These are phyloP conservation scores for Laticauda colubrina DNA, from an alignment of 2,113 vertebrate genomes.

Conservation along the genomic window DNA sequence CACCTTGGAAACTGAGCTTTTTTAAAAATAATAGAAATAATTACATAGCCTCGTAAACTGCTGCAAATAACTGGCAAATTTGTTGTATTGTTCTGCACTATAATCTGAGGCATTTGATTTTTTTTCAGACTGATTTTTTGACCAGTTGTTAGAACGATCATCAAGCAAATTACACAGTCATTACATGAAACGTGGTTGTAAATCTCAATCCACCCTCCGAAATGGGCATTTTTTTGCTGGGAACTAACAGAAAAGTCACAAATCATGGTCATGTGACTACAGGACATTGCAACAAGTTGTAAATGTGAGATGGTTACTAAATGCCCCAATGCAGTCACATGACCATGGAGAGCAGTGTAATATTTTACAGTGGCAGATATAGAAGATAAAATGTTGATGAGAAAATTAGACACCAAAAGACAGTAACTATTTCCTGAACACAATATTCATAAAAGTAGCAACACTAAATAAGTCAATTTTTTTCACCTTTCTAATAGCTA, in stretches of 20 bases:
- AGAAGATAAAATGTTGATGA: neutral
- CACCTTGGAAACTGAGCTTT: neutral
- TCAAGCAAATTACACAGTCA: neutral
- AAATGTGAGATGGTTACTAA: neutral
- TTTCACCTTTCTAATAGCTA: slow-evolving; percentile 93
- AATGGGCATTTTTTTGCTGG: neutral
- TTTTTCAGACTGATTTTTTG: neutral
- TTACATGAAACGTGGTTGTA: neutral
- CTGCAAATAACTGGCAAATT: neutral
- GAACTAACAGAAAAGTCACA: neutral
- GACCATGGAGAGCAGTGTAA: neutral
- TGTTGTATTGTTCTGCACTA: neutral
- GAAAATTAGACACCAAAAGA: neutral
- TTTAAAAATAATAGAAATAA: neutral
- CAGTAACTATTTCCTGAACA: neutral
- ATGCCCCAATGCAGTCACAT: neutral
- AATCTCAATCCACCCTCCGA: neutral
- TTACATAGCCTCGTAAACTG: neutral
- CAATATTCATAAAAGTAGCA: neutral
- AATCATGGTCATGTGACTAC: too few species aligned
- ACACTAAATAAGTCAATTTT: neutral
- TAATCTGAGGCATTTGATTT: too few species aligned
- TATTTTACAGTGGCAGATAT: neutral
- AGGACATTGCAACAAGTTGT: too few species aligned
- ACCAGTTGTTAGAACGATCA: neutral